Conservation (phyloP, 37 sponge, comb jelly and placozoan genomes). For the Ianthella basta region DNA sequence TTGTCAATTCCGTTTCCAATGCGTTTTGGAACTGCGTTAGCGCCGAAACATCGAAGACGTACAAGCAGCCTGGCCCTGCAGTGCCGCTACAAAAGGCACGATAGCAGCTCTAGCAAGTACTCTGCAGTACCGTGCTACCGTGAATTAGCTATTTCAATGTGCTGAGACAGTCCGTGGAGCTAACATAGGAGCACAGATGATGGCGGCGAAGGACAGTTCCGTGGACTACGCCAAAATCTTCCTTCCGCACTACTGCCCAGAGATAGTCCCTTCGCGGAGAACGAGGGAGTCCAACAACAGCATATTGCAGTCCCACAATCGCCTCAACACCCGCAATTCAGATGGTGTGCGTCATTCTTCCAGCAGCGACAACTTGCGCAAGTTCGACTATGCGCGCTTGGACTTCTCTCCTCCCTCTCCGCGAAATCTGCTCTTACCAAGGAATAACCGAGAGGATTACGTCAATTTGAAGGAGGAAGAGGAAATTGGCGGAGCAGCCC, state of each 20-base stretch:
- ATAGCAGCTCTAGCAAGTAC: too few relatives aligned
- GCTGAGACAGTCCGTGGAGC: too few relatives aligned
- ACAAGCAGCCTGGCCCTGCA: too few relatives aligned
- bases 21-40: too few relatives aligned
- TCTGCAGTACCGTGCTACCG: too few relatives aligned
- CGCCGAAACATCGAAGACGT: too few relatives aligned
- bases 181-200: background rate
- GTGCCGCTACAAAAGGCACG: too few relatives aligned
- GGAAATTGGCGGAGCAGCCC: too few relatives aligned
- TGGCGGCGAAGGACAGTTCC: background rate
- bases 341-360: background rate
- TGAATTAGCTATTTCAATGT: too few relatives aligned
- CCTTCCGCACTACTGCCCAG: background rate
- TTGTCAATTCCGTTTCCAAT: too few relatives aligned
- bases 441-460: background rate
- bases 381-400: constrained; percentile 12
- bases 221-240: background rate
- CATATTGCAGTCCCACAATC: constrained; percentile 38
- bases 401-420: background rate
- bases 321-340: background rate
- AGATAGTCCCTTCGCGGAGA: constrained; percentile 45
- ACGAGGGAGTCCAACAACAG: constrained; percentile 54
- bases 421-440: background rate
- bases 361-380: background rate
- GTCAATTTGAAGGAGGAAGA: background rate